Evolutionary conservation across 2,797 vertebrate species (phyloP), one percentile per base, ranked within the genome.

Genomic region (Dendrocincla tyrannina): DNA sequence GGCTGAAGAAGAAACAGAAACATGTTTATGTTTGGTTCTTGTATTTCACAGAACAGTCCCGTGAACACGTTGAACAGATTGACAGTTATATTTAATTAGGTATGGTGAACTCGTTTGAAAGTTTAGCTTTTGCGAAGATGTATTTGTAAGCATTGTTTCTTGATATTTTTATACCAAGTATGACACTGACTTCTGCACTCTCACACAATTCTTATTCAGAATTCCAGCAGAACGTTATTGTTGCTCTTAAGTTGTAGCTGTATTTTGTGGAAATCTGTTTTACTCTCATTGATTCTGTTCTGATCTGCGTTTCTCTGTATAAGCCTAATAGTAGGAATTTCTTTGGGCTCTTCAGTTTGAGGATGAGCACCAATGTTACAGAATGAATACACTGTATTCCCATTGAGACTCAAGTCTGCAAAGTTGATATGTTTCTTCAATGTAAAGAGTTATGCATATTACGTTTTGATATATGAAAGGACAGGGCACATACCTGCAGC

Each of bases 381-480:
- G 37, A 75, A 60, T 5, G 49, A 84, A 60, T 11, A 14, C 2
- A 5, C 16, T 63, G 78, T 23, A n/a, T 4, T 67, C 17, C 13
- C 14, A 17, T 20, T 56, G 27, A 87, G 27, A n/a, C 16, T n/a
- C 9, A n/a, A 39, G 35, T 24, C 50, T 41, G 18, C 28, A 5
- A 70, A 88, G 53, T n/a, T n/a, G 17, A 3, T 2, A 20, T 9
- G 30, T 75, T 92, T 46, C 82, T 82, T 78, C 33, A 50, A 11
- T 13, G 12, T 28, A 11, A 42, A 8, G 8, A 72, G 13, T 41
- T 37, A 35, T 1, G 9, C 0, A 1, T 5, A 3, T 11, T 73
- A 4, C 7, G n/a, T 70, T 68, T 83, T 42, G 13, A 3, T 8
- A 46, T 4, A n/a, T 3, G 22, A 66, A 39, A 69, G 11, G 13